These are phyloP conservation scores for Eilema caniola DNA, from an alignment of 2,888 invertebrate genomes.

Conservation along the genomic window DNA sequence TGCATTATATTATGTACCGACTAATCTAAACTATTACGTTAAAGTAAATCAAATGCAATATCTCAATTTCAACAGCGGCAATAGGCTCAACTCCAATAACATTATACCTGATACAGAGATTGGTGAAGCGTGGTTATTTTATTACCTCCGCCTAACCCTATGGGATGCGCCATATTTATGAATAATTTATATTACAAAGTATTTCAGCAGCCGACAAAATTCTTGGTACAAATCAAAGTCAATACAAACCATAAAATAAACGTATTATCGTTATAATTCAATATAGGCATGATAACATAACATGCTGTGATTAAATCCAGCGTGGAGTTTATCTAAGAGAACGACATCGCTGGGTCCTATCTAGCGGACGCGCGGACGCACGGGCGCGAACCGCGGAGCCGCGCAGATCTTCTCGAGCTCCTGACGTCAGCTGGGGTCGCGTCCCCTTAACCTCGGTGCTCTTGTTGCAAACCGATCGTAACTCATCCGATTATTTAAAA, in stretches of 20 bases:
- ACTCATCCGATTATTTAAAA: constrained; percentile 63
- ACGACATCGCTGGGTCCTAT: constrained; percentile 60
- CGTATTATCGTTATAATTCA: background rate
- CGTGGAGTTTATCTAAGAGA: constrained; percentile 60
- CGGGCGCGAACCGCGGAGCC: background rate
- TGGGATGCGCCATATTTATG: no score
- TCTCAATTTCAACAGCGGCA: no score
- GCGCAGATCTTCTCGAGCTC: constrained; percentile 55
- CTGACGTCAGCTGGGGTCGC: constrained; percentile 69
- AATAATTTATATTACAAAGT: no score
- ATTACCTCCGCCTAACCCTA: background rate
- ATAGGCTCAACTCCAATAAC: no score
- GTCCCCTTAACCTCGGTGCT: constrained; percentile 71
- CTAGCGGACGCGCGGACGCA: constrained; percentile 63
- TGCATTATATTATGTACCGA: no score
- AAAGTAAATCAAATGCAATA: no score
- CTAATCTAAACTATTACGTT: no score
- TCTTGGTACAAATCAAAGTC: background rate
- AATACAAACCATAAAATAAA: background rate
- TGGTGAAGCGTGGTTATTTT: background rate
- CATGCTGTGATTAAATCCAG: constrained; percentile 50
- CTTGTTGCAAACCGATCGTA: constrained; percentile 64
- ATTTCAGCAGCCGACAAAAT: background rate
- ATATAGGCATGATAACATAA: background rate
- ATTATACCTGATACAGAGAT: no score